Evolutionary conservation across 2,797 vertebrate genomes (phyloP), one percentile per base, ranked within the genome.

Genomic region (Momotus momota): DNA sequence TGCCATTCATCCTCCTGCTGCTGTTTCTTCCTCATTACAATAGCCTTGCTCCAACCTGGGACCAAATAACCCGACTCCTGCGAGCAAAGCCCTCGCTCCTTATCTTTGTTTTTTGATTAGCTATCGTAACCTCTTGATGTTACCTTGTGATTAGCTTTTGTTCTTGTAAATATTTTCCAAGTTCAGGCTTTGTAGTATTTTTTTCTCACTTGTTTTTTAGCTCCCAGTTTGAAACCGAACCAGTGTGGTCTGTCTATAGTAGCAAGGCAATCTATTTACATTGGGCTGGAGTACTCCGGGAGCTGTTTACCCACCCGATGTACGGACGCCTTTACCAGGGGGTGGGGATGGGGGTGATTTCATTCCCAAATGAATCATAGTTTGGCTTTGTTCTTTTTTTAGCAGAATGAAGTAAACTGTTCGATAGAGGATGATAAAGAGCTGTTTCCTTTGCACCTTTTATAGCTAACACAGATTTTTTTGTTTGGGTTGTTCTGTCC

Each of bases 381-480:
- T 92, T 97, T 96, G 92, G 96, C 95, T 86, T 96, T 97, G 89
- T 92, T 88, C 58, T 95, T 96, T 95, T 96, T 95, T 85, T 49
- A 98, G 98, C 96, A 97, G 97, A 98, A 97, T 96, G 96, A 97
- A 98, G 97, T 97, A 97, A 99, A 98, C 98, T 97, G 98, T 99
- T 98, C 98, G 98, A 97, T 97, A 97, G 97, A 96, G 98, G 97
- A 98, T 98, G 98, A 98, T 98, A 98, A 98, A 98, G 96, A 97
- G 97, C 97, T 87, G 97, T 98, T 99, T 99, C 98, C 98, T 98
- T 97, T 98, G 97, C 97, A 98, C 97, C 98, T 98, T 98, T 98
- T 98, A 97, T 97, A 98, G 97, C 95, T 94, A 97, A 82, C 97
- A 87, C 96, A 95, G 96, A 97, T 97, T 98, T 46, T 35, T 43